These are phyloP conservation scores for Mormyrus iriodes DNA, from an alignment of 2,113 vertebrate genomes.

Conservation along the genomic window DNA sequence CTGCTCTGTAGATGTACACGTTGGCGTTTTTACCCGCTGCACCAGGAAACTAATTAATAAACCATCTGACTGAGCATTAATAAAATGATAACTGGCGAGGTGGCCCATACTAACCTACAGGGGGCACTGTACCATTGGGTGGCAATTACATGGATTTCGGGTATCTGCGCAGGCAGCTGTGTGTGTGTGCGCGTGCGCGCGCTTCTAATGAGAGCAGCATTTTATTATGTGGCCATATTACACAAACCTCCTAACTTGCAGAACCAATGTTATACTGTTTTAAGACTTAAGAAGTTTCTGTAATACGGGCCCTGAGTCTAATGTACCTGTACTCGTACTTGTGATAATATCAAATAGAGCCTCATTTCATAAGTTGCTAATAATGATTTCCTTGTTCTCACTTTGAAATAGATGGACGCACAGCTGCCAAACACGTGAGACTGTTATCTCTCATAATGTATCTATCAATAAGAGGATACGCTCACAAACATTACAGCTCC, in stretches of 20 bases:
- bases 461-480: neutral
- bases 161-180: neutral
- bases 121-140: neutral
- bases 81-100: neutral
- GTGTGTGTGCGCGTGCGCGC: neutral
- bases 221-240: neutral
- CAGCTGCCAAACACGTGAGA: neutral
- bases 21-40: neutral
- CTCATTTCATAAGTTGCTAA: neutral
- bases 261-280: neutral
- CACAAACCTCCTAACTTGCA: neutral
- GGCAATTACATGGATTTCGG: neutral
- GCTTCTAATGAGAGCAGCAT: neutral
- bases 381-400: neutral
- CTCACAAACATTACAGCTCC: neutral
- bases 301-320: neutral
- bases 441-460: neutral
- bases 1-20: neutral
- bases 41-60: neutral
- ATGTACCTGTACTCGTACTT: neutral
- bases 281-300: neutral
- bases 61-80: neutral
- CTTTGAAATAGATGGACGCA: neutral
- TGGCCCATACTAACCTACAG: neutral
- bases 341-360: neutral